phyloP scores from a whole-genome alignment of 2,113 vertebrate genomes.

The Corythaixoides concolor region DNA sequence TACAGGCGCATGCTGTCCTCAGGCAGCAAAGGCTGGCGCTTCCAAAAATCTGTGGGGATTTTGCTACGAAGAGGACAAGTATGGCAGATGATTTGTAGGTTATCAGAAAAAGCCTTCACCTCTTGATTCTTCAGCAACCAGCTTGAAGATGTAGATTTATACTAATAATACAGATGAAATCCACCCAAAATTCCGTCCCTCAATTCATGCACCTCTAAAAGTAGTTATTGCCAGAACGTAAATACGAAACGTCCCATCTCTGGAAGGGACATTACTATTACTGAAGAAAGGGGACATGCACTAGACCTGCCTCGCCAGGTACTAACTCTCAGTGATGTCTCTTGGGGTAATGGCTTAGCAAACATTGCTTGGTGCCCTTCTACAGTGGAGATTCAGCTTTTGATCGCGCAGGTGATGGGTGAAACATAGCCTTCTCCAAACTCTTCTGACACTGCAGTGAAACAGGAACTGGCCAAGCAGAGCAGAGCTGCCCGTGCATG shows the following conservation, averaged over 20 bases:
- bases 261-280: neutral
- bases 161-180: neutral
- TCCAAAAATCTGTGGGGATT: neutral
- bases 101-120: neutral
- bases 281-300: neutral
- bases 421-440: neutral
- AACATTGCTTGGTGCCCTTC: neutral
- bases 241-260: neutral
- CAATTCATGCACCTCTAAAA: neutral
- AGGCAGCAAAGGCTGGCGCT: neutral
- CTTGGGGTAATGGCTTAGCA: neutral
- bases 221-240: neutral
- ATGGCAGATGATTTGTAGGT: neutral
- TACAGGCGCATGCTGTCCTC: neutral
- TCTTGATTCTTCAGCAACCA: neutral
- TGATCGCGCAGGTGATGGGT: neutral
- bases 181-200: neutral
- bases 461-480: neutral
- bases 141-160: neutral
- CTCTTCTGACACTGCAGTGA: neutral
- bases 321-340: neutral
- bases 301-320: neutral
- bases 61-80: neutral
- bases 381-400: neutral
- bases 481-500: neutral